A percentile compares a stretch with the other conserved stretches of the same genome.
phyloP scores from a whole-genome alignment of 2,888 invertebrate genomes.

The Carpatolechia fugitivella region DNA sequence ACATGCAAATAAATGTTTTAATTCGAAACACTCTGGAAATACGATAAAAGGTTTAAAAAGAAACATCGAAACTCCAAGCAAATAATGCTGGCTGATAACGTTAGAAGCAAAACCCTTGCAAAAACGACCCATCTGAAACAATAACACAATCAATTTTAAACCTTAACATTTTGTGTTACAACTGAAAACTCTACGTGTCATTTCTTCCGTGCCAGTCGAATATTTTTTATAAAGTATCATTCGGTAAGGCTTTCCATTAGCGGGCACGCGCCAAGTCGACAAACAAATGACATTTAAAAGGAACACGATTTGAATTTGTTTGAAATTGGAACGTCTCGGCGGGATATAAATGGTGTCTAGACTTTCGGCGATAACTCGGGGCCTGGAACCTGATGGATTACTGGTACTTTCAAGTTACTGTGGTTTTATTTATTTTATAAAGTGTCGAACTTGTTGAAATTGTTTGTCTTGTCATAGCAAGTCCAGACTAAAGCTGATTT shows the following conservation, averaged over 20 bases:
- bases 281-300: slow-evolving; percentile 72
- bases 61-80: slow-evolving; percentile 62
- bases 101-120: slow-evolving; percentile 44
- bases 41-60: slow-evolving; percentile 62
- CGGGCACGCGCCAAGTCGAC: slow-evolving; percentile 71
- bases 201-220: slow-evolving; percentile 48
- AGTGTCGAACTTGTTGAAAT: not conserved
- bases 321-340: slow-evolving; percentile 60
- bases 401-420: not conserved
- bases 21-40: slow-evolving; percentile 63
- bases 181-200: slow-evolving; percentile 20
- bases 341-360: slow-evolving; percentile 70
- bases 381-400: slow-evolving; percentile 6
- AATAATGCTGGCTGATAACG: slow-evolving; percentile 68
- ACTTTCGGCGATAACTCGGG: slow-evolving; percentile 51
- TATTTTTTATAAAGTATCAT: slow-evolving; percentile 57
- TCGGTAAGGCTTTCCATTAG: slow-evolving; percentile 72
- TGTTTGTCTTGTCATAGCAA: too few relatives aligned
- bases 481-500: too few relatives aligned
- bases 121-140: slow-evolving; percentile 34
- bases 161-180: slow-evolving; percentile 25
- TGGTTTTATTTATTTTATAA: not conserved
- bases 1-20: slow-evolving; percentile 67
- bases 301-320: slow-evolving; percentile 67
- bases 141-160: slow-evolving; percentile 25